These are phyloP conservation scores for Ernsta delagoae DNA, from an alignment of 2,888 invertebrate genomes.

Conservation along the genomic window DNA sequence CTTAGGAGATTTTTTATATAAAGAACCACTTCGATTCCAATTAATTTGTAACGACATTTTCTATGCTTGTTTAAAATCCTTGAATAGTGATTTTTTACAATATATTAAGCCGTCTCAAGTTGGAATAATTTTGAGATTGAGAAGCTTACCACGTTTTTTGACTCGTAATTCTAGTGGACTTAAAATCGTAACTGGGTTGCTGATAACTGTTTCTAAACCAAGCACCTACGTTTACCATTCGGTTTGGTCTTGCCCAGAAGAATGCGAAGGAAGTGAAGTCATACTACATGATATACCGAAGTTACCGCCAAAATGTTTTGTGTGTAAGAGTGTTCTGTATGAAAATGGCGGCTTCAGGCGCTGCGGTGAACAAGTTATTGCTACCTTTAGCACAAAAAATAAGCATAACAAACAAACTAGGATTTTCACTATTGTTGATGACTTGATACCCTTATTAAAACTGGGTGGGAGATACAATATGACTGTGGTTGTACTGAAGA, in stretches of 20 bases:
- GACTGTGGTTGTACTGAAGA: conserved; percentile 59
- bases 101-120: conserved; percentile 59
- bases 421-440: conserved; percentile 61
- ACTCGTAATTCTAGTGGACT: conserved; percentile 44
- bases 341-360: conserved; percentile 72
- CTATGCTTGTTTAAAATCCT: conserved; percentile 61
- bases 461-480: conserved; percentile 60
- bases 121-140: conserved; percentile 60
- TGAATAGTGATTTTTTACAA: conserved; percentile 49
- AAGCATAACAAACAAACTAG: conserved; percentile 53
- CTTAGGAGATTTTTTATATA: no score
- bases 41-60: conserved; percentile 62
- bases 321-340: conserved; percentile 65
- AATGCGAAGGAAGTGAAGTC: conserved; percentile 73
- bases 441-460: conserved; percentile 60
- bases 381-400: conserved; percentile 57
- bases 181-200: conserved; percentile 54
- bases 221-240: conserved; percentile 67
- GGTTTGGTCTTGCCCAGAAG: conserved; percentile 78
- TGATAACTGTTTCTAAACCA: conserved; percentile 62
- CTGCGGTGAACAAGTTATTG: conserved; percentile 69
- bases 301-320: conserved; percentile 64
- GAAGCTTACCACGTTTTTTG: conserved; percentile 55
- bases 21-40: conserved; percentile 66
- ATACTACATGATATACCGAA: conserved; percentile 70